phyloP scores from a whole-genome alignment of 1,140 invertebrate species.

The Pseudomyrmex pallidus region DNA sequence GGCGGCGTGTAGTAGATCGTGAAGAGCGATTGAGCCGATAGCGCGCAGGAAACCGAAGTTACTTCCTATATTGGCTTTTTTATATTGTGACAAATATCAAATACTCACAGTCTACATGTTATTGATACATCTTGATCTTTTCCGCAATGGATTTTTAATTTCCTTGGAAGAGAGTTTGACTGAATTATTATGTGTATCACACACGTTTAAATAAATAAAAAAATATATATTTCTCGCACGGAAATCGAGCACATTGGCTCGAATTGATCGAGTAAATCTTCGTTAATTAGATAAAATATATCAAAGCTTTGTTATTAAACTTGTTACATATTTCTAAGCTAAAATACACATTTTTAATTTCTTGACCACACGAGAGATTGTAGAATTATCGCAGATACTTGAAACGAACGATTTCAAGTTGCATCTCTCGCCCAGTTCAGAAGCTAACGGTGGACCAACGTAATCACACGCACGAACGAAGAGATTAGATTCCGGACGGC shows the following conservation, averaged over 20 bases:
- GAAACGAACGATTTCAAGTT: background rate
- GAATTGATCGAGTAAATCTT: no score
- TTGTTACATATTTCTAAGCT: no score
- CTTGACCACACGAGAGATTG: background rate
- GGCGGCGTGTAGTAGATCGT: background rate
- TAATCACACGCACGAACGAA: slow-evolving; percentile 64
- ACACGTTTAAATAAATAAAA: no score
- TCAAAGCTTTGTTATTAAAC: no score
- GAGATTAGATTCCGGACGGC: slow-evolving; percentile 37
- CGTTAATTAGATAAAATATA: no score
- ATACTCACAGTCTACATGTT: background rate
- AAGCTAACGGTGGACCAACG: slow-evolving; percentile 58
- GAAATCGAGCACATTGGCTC: no score
- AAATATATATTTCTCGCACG: no score
- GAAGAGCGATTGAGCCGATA: background rate
- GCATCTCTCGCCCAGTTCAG: background rate
- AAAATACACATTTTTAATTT: background rate
- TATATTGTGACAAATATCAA: background rate
- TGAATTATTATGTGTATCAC: no score
- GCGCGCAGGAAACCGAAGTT: background rate
- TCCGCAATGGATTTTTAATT: background rate
- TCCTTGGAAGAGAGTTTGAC: background rate
- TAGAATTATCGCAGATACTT: background rate
- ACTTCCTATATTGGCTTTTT: background rate
- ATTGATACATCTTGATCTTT: background rate